Conservation (phyloP, 2,113 vertebrate genomes). For the Misgurnus anguillicaudatus region DNA sequence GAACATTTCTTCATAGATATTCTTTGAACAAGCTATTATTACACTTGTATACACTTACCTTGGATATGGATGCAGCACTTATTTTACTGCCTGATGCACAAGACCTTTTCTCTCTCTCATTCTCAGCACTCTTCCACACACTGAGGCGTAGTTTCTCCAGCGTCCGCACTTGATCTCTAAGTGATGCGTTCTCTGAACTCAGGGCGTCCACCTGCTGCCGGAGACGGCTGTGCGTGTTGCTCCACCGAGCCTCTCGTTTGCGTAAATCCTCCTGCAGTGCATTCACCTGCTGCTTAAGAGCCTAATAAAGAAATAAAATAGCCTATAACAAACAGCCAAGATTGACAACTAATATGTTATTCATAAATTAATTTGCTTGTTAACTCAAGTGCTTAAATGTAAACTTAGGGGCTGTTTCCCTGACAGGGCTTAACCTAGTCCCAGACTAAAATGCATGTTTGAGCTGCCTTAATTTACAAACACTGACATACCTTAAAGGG, state of each 20-base stretch:
- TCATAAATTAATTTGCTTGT: no score
- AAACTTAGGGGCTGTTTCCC: no score
- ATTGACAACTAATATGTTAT: no score
- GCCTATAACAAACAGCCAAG: no score
- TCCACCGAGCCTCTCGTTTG: slow-evolving; percentile 88
- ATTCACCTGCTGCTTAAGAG: slow-evolving; percentile 85
- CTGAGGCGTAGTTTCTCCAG: slow-evolving; percentile 88
- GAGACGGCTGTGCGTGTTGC: slow-evolving; percentile 80
- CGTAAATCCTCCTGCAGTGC: slow-evolving; percentile 88
- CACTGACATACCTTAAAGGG: no score
- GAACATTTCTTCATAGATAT: no score
- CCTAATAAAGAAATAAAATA: slow-evolving; percentile 62
- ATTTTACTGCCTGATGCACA: slow-evolving; percentile 57
- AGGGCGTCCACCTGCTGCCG: slow-evolving; percentile 86
- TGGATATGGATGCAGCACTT: slow-evolving; percentile 50
- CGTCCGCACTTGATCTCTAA: slow-evolving; percentile 82
- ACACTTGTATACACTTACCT: slow-evolving; percentile 54
- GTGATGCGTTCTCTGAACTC: slow-evolving; percentile 80
- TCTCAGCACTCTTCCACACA: slow-evolving; percentile 81
- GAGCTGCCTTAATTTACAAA: no score
- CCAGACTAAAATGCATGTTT: no score
- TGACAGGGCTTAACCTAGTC: no score
- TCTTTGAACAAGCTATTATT: no score
- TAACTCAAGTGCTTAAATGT: no score
- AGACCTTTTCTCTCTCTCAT: slow-evolving; percentile 50